A percentile compares a stretch with the other conserved stretches of the same genome.
Evolutionary conservation across 2,113 vertebrate genomes (phyloP).

Genomic region (Cinclus mexicanus): DNA sequence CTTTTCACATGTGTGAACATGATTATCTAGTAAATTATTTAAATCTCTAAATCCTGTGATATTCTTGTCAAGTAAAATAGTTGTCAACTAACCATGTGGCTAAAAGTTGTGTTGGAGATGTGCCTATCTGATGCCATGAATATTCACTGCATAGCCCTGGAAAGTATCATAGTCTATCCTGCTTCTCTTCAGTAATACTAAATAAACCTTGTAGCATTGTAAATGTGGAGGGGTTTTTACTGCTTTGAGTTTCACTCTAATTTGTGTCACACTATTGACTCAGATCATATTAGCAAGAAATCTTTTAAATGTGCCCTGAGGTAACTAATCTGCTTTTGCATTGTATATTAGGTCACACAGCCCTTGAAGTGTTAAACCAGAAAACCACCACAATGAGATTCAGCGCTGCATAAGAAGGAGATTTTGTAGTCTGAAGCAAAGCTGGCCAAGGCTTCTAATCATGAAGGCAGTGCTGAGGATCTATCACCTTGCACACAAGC

Average conservation of each 20-base stretch:
- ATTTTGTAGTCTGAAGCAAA: not conserved
- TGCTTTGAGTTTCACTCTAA: not conserved
- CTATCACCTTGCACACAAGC: not conserved
- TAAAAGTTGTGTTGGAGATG: not conserved
- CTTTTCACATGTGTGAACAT: not conserved
- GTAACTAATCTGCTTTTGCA: not conserved
- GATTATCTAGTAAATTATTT: not conserved
- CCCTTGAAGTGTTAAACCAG: not conserved
- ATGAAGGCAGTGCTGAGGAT: not conserved
- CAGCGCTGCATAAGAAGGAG: not conserved
- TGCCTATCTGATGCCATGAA: not conserved
- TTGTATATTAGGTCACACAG: not conserved
- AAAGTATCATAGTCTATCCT: not conserved
- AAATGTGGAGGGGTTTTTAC: not conserved
- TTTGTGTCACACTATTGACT: not conserved
- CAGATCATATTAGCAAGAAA: not conserved
- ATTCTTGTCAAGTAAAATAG: not conserved
- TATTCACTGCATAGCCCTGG: not conserved
- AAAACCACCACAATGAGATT: not conserved
- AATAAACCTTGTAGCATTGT: not conserved
- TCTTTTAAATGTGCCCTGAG: not conserved
- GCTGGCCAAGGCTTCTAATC: not conserved
- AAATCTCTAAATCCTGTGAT: not conserved
- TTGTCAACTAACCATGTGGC: not conserved
- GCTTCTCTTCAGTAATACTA: not conserved